Evolutionary conservation across 2,797 vertebrate species (phyloP), one percentile per base, ranked within the genome.

Genomic region (Eidolon dupreanum): DNA sequence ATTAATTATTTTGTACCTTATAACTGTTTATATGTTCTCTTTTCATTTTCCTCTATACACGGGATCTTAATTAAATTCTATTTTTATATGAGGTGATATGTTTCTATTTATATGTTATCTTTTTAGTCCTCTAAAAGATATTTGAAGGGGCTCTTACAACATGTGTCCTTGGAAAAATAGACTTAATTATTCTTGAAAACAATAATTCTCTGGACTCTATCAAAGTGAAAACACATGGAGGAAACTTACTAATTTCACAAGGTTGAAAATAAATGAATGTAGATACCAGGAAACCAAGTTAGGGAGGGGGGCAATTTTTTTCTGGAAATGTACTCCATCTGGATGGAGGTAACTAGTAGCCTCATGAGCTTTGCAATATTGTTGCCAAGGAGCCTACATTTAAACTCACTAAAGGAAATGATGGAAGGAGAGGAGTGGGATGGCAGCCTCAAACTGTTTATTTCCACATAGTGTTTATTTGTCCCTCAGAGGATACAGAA

Each of bases 371-470:
- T 93, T 73, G 41, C 31, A 75, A 36, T 81, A 63, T n/a, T 41
- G 8, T 51, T 83, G 26, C 36, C 53, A 74, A 66, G 20, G 38
- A 92, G 57, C 87, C 36, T 31, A 22, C 10, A 59, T 63, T 87
- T 78, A 95, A 93, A 90, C 22, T 81, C 73, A 90, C 13, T 49
- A 73, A 57, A 84, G 53, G 26, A 88, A 75, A 65, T 94, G 24
- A 77, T 46, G 19, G 20, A 41, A n/a, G 19, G n/a, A 15, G 8
- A 36, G 10, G 20, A 26, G 11, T 19, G 9, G 13, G n/a, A 31
- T 65, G 12, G 19, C n/a, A 88, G 46, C 2, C 79, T 19, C 8
- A 53, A 53, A 88, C 8, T 24, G 11, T 53, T 17, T 59, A 88
- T 77, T 95, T 91, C 36, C 46, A 59, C 16, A 12, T 15, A 59